A percentile compares a stretch with the other conserved stretches of the same genome.
These are phyloP conservation scores for Rallus crepitans DNA, from an alignment of 2,797 vertebrate species.

Conservation along the genomic window DNA sequence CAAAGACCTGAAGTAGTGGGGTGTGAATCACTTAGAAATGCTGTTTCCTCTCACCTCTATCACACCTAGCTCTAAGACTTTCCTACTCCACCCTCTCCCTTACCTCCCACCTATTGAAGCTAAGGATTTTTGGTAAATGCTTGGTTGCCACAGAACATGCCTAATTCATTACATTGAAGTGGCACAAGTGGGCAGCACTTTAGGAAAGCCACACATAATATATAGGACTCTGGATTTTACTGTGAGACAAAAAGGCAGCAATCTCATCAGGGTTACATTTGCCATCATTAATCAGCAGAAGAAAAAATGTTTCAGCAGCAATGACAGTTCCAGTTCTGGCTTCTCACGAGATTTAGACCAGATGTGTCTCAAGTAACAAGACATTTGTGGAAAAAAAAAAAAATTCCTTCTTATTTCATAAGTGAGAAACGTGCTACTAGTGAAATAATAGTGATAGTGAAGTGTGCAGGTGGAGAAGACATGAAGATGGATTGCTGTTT, in stretches of 20 bases:
- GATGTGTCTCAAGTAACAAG: background rate
- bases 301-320: background rate
- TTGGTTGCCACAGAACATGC: background rate
- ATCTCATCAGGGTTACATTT: background rate
- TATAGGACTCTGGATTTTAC: background rate
- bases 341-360: conserved; percentile 39
- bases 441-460: background rate
- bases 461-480: background rate
- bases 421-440: background rate
- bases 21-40: background rate
- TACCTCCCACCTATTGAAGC: background rate
- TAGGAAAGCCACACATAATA: background rate
- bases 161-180: background rate
- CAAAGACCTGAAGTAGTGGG: background rate
- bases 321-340: background rate
- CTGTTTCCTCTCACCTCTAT: background rate
- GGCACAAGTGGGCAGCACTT: background rate
- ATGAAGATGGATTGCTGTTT: background rate
- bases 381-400: background rate
- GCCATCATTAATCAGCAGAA: background rate
- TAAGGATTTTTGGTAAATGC: background rate
- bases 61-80: background rate
- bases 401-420: background rate
- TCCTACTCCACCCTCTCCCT: background rate
- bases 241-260: background rate